Evolutionary conservation across 2,113 vertebrate genomes (phyloP), one percentile per base, ranked within the genome.

Genomic region (Thalassarche chlororhynchos): DNA sequence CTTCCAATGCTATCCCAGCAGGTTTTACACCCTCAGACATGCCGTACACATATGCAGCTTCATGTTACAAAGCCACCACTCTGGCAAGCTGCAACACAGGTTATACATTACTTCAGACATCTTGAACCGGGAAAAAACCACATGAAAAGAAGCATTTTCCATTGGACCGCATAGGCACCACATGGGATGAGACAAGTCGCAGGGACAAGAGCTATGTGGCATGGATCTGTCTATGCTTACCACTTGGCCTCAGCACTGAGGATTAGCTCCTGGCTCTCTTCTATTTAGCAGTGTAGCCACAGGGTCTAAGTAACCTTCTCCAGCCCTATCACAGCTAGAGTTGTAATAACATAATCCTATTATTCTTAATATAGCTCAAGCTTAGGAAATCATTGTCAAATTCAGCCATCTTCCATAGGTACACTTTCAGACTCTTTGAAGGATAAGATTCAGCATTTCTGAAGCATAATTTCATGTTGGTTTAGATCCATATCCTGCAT

Each of bases 341-440:
- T 19, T 77, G 23, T 92, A 94, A 91, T 90, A 85, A 76, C 60
- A 68, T 91, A 95, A 83, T 90, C 66, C 57, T 94, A 88, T 89
- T 92, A 89, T 87, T 93, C 47, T 69, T 87, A 75, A 92, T 95
- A 82, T 64, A 96, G 77, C 81, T 68, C 38, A 84, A 12, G 47
- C 68, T 91, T 55, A 78, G 47, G 47, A 69, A 64, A 75, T 84
- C 42, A 42, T 82, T 55, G 42, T 61, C 62, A 92, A 87, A 96
- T 92, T 93, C 65, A 64, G 36, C 44, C 26, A 31, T 89, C 71
- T 92, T 96, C 68, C 26, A 32, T 6, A 89, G 51, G 76, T 84
- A 32, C 17, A 17, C 20, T 49, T 86, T 49, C 75, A 86, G 58
- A 36, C 18, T 36, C 38, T 74, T 47, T 31, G 44, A 83, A 87